Base-by-base conservation (phyloP, 1,140 invertebrate species). In the Chironomus striatipennis region DNA sequence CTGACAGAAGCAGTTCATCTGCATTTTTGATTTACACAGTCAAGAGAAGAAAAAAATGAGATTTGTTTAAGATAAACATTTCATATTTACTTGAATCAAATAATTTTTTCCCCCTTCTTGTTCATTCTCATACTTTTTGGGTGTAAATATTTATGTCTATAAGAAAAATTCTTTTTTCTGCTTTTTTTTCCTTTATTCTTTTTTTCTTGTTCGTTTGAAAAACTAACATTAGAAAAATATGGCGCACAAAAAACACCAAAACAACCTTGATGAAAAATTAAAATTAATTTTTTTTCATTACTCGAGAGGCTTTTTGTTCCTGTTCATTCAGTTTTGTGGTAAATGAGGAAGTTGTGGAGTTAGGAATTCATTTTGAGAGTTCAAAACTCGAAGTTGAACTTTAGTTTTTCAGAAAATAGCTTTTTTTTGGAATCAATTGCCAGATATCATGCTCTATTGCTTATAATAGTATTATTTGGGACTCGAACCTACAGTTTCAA, bases 21-120 rank as follows among this genome's bases (percentile, higher is more conserved):
- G 65, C 65, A 70, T 70, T 70, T 70, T 70, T 70, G 17, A 70
- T 70, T 70, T 70, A 70, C 65, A 18, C 18, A 57, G 47, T n/a
- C n/a, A n/a, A n/a, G n/a, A n/a, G n/a, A n/a, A n/a, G n/a, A n/a
- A n/a, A n/a, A n/a, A n/a, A 67, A 67, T 67, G 64, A 34, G 24
- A 20, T 67, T 67, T 67, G 64, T 70, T 70, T 70, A 70, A 70
- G 65, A 70, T 70, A 70, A 70, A 70, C 17, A 70, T 70, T 70
- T 70, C 65, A 10, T 70, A 70, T 70, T 70, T 70, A 70, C 65
- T 70, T 18, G 17, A 70, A 70, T 18, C 65, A 70, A 20, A n/a
- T 70, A 5, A 20, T 10, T 70, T 17, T 7, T 5, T 67, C 64
- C 18, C 8, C 65, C 10, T 70, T 17, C 20, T 70, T 70, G 65